Conservation (phyloP, 2,797 vertebrate genomes). For the Coregonus suidteri region DNA sequence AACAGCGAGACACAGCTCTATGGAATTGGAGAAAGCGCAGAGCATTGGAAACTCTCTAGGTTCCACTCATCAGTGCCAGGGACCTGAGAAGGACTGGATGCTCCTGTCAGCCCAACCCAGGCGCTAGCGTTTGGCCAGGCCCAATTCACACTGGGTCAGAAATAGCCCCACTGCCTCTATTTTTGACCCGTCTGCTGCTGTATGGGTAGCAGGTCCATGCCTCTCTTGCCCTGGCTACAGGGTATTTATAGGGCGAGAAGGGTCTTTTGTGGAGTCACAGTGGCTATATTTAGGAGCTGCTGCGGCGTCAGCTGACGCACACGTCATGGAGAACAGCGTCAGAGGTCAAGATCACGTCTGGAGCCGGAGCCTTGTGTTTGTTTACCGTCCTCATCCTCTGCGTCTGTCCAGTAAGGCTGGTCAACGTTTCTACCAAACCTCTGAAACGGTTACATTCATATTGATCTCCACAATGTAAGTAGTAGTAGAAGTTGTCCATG, state of each 20-base stretch:
- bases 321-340: slow-evolving; percentile 32
- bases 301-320: slow-evolving; percentile 32
- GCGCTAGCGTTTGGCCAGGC: not conserved
- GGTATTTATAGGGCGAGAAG: slow-evolving; percentile 49
- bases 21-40: slow-evolving; percentile 17
- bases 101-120: not conserved
- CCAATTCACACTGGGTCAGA: slow-evolving; percentile 18
- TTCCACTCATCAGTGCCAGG: slow-evolving; percentile 51
- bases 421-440: not conserved
- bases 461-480: not conserved
- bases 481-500: not conserved
- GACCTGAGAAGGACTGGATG: slow-evolving; percentile 21
- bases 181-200: slow-evolving; percentile 41
- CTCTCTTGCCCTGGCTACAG: slow-evolving; percentile 40
- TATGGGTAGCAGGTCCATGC: slow-evolving; percentile 29
- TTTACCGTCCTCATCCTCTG: not conserved
- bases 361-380: slow-evolving; percentile 11
- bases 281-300: slow-evolving; percentile 49
- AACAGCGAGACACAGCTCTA: slow-evolving; percentile 21
- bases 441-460: not conserved
- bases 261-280: slow-evolving; percentile 56
- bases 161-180: slow-evolving; percentile 54
- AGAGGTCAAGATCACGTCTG: slow-evolving; percentile 37
- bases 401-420: not conserved
- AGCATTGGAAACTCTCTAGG: slow-evolving; percentile 44